Evolutionary conservation across 2,113 vertebrate species (phyloP).

Genomic region (Rutilus rutilus): DNA sequence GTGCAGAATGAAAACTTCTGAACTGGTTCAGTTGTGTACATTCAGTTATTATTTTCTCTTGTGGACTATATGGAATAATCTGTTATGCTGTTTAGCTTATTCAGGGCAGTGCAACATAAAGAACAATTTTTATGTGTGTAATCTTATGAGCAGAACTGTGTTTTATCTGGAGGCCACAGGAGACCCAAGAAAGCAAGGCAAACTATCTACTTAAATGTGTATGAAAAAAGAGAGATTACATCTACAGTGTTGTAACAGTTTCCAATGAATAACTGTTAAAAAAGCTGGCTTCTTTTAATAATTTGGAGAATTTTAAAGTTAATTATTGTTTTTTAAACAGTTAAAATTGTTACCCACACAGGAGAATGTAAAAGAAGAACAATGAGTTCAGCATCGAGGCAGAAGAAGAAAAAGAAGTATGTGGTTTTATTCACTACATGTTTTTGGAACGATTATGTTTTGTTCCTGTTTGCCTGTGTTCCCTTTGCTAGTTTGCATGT

Average conservation of each 20-base stretch:
- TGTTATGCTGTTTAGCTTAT: background rate
- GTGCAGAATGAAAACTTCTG: no score
- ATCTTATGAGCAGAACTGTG: background rate
- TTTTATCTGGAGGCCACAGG: background rate
- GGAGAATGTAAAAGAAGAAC: background rate
- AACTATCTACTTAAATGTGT: no score
- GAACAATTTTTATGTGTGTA: no score
- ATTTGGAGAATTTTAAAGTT: background rate
- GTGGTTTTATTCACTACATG: conserved; percentile 26
- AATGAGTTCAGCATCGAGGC: conserved; percentile 16
- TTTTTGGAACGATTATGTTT: no score
- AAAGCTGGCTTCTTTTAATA: background rate
- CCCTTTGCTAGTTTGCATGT: no score
- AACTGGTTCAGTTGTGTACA: no score
- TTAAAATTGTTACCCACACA: background rate
- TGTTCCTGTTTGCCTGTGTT: no score
- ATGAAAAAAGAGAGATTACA: no score
- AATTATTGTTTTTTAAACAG: background rate
- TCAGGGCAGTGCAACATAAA: background rate
- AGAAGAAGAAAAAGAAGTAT: conserved; percentile 29
- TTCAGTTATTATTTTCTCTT: no score
- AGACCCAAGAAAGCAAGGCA: background rate
- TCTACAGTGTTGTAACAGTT: no score
- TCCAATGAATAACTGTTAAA: background rate
- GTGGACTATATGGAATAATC: no score